These are phyloP conservation scores for Pseudachorutes palmiensis DNA, from an alignment of 1,140 invertebrate genomes.

Conservation along the genomic window DNA sequence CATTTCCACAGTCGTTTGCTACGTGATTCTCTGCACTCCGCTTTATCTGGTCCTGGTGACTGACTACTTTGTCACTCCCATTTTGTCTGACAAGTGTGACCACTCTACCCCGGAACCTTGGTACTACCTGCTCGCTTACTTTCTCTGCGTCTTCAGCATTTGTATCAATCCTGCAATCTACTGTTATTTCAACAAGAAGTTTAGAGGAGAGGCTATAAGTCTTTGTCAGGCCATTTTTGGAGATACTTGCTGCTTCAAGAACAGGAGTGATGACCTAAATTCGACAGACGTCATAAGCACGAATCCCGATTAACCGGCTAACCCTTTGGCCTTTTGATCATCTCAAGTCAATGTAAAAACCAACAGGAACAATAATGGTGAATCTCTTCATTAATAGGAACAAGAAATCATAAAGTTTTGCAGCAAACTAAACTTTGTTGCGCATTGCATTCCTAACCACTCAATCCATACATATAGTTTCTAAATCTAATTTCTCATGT, in stretches of 20 bases:
- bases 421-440: no score
- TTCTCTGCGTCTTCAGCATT: conserved; percentile 10
- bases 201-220: not conserved
- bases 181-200: conserved; percentile 11
- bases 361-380: no score
- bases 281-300: no score
- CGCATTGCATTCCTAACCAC: no score
- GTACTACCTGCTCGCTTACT: conserved; percentile 5
- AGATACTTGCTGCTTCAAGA: not conserved
- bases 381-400: no score
- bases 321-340: no score
- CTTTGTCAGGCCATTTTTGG: not conserved
- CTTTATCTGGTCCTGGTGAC: not conserved
- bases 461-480: no score
- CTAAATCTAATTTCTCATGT: no score
- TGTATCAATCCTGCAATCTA: conserved; percentile 12
- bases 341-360: no score
- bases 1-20: not conserved
- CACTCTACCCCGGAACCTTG: not conserved
- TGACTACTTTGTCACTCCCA: not conserved
- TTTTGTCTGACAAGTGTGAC: not conserved
- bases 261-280: no score
- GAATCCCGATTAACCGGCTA: no score
- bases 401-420: no score
- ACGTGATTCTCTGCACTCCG: not conserved